Conservation (phyloP, 2,888 invertebrate genomes). For the Empis livida region DNA sequence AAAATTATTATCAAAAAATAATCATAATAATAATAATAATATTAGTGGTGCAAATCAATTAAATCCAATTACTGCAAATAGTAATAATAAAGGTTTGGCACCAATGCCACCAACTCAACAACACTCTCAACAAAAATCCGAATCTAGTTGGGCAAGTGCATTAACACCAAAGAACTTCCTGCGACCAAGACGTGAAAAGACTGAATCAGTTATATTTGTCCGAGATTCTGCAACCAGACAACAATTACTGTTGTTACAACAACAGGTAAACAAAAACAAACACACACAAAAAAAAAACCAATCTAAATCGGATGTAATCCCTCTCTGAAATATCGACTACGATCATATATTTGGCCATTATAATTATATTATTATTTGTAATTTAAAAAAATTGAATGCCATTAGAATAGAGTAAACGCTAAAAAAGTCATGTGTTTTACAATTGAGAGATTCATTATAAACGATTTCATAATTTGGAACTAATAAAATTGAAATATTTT, state of each 20-base stretch:
- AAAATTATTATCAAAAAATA: neutral
- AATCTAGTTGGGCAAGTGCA: constrained; percentile 31
- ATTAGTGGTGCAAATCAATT: constrained; percentile 5
- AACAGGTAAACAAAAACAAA: constrained; percentile 24
- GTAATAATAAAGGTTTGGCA: neutral
- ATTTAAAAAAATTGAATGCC: no score
- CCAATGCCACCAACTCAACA: constrained; percentile 6
- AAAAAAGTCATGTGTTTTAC: no score
- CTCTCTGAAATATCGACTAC: no score
- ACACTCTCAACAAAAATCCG: constrained; percentile 17
- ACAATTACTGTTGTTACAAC: constrained; percentile 32
- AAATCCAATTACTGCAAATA: neutral
- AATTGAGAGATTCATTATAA: no score
- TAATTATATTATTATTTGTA: no score
- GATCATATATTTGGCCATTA: no score
- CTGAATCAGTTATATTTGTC: constrained; percentile 75
- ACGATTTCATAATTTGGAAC: no score
- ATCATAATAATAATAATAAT: constrained; percentile 3
- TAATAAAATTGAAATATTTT: no score
- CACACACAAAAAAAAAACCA: constrained; percentile 3
- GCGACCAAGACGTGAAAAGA: constrained; percentile 71
- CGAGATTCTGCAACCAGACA: constrained; percentile 45
- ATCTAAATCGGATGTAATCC: no score
- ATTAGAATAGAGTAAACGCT: no score
- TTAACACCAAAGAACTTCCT: constrained; percentile 35